Evolutionary conservation across 2,797 vertebrate genomes (phyloP), one percentile per base, ranked within the genome.

Genomic region (Atherinosoma microstoma): DNA sequence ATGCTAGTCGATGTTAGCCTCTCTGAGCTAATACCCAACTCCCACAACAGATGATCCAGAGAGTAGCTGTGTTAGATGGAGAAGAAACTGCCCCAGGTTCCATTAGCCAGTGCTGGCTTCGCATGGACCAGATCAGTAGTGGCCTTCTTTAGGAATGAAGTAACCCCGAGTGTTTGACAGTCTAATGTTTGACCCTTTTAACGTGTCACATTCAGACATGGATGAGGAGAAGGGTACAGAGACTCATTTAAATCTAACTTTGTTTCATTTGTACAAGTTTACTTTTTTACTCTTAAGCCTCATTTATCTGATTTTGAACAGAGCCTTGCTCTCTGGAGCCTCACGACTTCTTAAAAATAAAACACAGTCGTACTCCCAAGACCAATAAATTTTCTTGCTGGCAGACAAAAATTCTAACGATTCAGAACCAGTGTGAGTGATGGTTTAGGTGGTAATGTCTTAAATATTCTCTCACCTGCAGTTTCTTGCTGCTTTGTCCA

Each of bases 401-500:
- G 24, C 24, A 15, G 49, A 10, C 9, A 47, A 10, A 51, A 51
- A 51, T 12, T 24, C 1, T 11, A 27, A 15, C 27, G 4, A 27
- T 54, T 27, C 51, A 54, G 51, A 27, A 11, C 22, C 51, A 29
- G 51, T 13, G 24, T 54, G 24, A 13, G n/a, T 59, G 58, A 36
- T 13, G 34, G 24, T 38, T 40, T 8, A 15, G 22, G 13, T 20
- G 12, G 51, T 27, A 27, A 15, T 20, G 9, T 49, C 27, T 32
- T 62, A 11, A 45, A 27, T 27, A 24, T 24, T 27, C 12, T 9
- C 91, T 94, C 82, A 98, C 98, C 96, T 97, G 96, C 66, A 98
- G 80, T 79, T 96, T 93, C 80, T 95, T 98, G 89, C 94, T 92
- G 64, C 95, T 96, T 86, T 98, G 97, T 66, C 96, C 96, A 29